Base-by-base conservation (phyloP, 1,140 invertebrate species). In the Chrysomallon squamiferum region DNA sequence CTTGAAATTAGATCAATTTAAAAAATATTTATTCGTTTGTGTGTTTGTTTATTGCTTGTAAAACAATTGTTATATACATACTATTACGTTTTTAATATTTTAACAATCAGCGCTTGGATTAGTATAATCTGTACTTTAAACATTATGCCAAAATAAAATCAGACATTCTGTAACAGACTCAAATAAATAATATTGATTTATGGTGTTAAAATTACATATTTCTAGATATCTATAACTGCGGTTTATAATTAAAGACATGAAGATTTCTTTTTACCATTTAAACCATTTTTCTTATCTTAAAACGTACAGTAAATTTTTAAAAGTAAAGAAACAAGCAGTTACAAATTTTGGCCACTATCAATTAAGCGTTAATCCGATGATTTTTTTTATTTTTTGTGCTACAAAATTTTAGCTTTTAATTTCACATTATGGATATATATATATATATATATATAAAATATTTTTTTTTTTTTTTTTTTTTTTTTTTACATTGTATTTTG, bases 291-390 rank as follows among this genome's bases (percentile, higher is more conserved):
- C n/a, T n/a, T n/a, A n/a, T n/a, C n/a, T n/a, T n/a, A n/a, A n/a
- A n/a, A n/a, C n/a, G n/a, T n/a, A n/a, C n/a, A n/a, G n/a, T n/a
- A n/a, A n/a, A n/a, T n/a, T n/a, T n/a, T n/a, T n/a, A n/a, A n/a
- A n/a, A 47, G 13, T 27, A 56, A 30, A 27, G n/a, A 56, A 4
- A 56, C 20, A 29, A 6, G 15, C 5, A 7, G 15, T 25, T 22
- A 22, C 68, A 38, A 15, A 66, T 45, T 22, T 33, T n/a, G 33
- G 61, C 63, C 95, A 94, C 7, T 92, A 90, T 35, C 84, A 76
- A 32, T 30, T 29, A 62, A 30, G 45, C 33, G 41, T 38, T 54
- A 33, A 38, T 47, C 38, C 33, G 29, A n/a, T 45, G n/a, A n/a
- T n/a, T n/a, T n/a, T n/a, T n/a, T n/a, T n/a, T n/a, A n/a, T n/a